phyloP scores from a whole-genome alignment of 2,888 invertebrate species.

The Phlogophora meticulosa region DNA sequence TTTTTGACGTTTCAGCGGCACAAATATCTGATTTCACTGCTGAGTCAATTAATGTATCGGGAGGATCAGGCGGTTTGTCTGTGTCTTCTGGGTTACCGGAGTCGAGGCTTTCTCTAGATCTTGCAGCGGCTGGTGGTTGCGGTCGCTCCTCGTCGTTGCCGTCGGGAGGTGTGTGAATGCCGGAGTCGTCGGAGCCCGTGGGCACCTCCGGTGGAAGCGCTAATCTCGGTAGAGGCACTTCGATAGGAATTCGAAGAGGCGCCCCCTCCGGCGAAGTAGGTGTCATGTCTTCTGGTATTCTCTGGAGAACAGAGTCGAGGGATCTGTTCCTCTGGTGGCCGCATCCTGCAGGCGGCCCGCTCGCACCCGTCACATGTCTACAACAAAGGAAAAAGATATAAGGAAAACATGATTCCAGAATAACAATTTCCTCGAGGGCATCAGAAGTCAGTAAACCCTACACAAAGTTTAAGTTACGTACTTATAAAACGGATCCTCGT shows the following conservation, averaged over 20 bases:
- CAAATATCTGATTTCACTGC: conserved; percentile 79
- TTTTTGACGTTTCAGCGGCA: conserved; percentile 83
- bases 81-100: conserved; percentile 93
- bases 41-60: conserved; percentile 78
- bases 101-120: conserved; percentile 94
- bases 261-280: conserved; percentile 87
- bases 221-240: conserved; percentile 91
- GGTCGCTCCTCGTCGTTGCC: conserved; percentile 89
- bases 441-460: conserved; percentile 50
- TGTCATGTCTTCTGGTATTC: conserved; percentile 96
- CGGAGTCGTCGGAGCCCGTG: conserved; percentile 95
- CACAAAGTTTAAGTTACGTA: conserved; percentile 68
- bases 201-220: conserved; percentile 88
- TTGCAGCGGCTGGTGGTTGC: conserved; percentile 87
- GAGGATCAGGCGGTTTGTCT: conserved; percentile 88
- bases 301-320: conserved; percentile 96
- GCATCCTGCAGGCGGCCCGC: conserved; percentile 89
- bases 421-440: conserved; percentile 54
- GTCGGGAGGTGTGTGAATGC: conserved; percentile 91
- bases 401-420: conserved; percentile 45
- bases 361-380: conserved; percentile 88
- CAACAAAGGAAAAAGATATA: conserved; percentile 76
- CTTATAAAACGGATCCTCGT: conserved; percentile 89
- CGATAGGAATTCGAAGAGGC: conserved; percentile 83
- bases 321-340: conserved; percentile 97